Evolutionary conservation across 1,140 invertebrate species (phyloP), one percentile per base, ranked within the genome.

Genomic region (Zaprionus capensis): DNA sequence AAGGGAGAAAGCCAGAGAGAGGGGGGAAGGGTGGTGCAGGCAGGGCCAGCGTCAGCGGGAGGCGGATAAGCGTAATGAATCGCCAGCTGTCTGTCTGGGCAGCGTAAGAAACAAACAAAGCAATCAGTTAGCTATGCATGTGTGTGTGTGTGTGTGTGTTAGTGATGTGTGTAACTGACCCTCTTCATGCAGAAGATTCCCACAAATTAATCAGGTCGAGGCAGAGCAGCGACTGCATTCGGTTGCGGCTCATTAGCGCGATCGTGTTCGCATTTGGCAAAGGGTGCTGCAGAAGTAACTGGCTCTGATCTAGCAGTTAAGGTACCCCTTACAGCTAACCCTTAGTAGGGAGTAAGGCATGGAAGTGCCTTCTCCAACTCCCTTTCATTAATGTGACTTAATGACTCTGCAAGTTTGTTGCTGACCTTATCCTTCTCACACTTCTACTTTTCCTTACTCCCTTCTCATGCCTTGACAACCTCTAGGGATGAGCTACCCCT

Each of bases 131-230:
- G 24, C 14, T 15, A 46, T 5, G 4, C 24, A 58, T 58, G 28
- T 61, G 56, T 12, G 24, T 36, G 22, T 55, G 24, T 41, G 17
- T 46, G 4, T 65, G 46, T 36, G 17, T 34, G 24, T 31, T 26
- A n/a, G 36, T 34, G 26, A 5, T 46, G 17, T 63, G 12, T 56
- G 51, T 17, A 57, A 65, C 55, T 63, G 61, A 71, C 69, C 69
- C 69, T 41, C 58, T 53, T 46, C 26, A 31, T 46, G 36, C 36
- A 24, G 7, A 17, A 70, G 46, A 51, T 87, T 87, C 83, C 83
- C 83, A 87, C 81, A 88, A 78, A 87, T 87, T 88, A 87, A 88
- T 88, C 84, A 84, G 67, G 5, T 73, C 24, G 56, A 31, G 34
- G 15, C 63, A 20, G 15, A 12, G 65, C 11, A 9, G 20, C 5